These are phyloP conservation scores for Yasuhikotakia modesta DNA, from an alignment of 2,797 vertebrate species.

Conservation along the genomic window DNA sequence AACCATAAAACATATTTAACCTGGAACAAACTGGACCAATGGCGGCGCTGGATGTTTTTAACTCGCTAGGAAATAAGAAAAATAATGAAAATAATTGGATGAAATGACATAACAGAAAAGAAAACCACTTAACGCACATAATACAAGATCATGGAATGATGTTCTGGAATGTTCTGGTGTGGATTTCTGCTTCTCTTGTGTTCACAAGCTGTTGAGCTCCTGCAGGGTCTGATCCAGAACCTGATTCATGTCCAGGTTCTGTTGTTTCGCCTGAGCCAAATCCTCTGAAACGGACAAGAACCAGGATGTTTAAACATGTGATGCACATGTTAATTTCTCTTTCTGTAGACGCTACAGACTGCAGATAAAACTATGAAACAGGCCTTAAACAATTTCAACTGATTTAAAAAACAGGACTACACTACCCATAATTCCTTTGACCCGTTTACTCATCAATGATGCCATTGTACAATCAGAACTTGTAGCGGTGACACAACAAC, in stretches of 20 bases:
- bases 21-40: background rate
- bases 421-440: too few species aligned
- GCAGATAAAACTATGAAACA: too few species aligned
- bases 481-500: too few species aligned
- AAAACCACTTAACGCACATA: too few species aligned
- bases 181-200: background rate
- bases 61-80: background rate
- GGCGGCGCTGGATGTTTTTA: background rate
- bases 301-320: too few species aligned
- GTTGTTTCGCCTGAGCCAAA: conserved; percentile 83
- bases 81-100: background rate
- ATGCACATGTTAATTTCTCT: too few species aligned
- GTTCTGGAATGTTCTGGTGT: too few species aligned
- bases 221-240: conserved; percentile 92
- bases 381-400: too few species aligned
- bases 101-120: conserved; percentile 21
- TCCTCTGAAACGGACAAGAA: conserved; percentile 77
- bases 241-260: conserved; percentile 86
- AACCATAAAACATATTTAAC: background rate
- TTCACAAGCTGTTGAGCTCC: conserved; percentile 83
- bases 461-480: too few species aligned
- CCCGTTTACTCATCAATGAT: too few species aligned
- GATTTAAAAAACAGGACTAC: too few species aligned
- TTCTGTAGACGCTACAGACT: too few species aligned
- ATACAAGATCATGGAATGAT: conserved; percentile 40